These are phyloP conservation scores for Perca flavescens DNA, from an alignment of 2,113 vertebrate genomes.

Conservation along the genomic window DNA sequence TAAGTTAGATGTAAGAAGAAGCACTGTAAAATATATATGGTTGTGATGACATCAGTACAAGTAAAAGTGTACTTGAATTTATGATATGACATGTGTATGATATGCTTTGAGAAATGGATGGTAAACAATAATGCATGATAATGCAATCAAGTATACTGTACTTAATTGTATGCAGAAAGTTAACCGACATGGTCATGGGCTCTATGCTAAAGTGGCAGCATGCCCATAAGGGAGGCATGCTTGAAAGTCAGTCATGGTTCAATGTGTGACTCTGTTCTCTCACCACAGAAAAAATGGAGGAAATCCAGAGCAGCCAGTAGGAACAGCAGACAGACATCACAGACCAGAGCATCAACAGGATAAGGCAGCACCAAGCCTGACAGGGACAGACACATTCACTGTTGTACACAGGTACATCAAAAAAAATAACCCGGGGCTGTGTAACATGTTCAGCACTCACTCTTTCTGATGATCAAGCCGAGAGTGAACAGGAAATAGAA, in stretches of 20 bases:
- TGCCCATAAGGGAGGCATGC: background rate
- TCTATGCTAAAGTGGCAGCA: background rate
- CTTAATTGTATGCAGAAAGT: background rate
- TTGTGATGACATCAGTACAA: background rate
- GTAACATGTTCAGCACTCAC: slow-evolving; percentile 80
- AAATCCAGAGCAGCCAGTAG: slow-evolving; percentile 85
- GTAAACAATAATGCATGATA: background rate
- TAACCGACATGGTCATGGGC: background rate
- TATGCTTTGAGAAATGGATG: background rate
- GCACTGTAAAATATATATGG: background rate
- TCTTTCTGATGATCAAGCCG: slow-evolving; percentile 87
- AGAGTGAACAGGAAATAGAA: slow-evolving; percentile 87
- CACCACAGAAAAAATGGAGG: slow-evolving; percentile 22
- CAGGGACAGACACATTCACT: slow-evolving; percentile 18
- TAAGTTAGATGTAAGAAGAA: background rate
- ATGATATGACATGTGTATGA: no score
- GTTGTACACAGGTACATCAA: background rate
- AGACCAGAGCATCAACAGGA: slow-evolving; percentile 76
- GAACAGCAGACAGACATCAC: slow-evolving; percentile 86
- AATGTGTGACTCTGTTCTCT: background rate
- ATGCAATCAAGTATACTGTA: background rate
- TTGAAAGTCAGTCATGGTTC: no score
- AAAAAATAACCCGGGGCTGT: background rate
- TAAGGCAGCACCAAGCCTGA: slow-evolving; percentile 88
- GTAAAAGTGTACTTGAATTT: no score